Base-by-base conservation (phyloP, 2,797 vertebrate species). In the Parauchenoglanis punctatus region DNA sequence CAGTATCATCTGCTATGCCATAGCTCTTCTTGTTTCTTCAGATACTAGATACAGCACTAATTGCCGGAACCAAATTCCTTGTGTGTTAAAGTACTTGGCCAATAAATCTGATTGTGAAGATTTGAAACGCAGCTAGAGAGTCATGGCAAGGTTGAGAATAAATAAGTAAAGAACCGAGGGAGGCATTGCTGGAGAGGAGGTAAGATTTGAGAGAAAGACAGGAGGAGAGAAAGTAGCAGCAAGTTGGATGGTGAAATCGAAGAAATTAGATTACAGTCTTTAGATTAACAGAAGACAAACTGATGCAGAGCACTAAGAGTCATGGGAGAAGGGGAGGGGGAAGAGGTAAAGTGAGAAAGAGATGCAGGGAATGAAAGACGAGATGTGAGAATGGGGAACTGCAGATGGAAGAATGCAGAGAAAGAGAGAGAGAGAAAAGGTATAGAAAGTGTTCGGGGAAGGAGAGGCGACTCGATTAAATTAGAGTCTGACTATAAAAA, bases 181-280 rank as follows among this genome's bases (percentile, higher is more conserved):
- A 81, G 35, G 35, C 78, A 44, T 40, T 46, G 61, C 59, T 20
- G 61, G 46, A n/a, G 46, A 67, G 31, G 44, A 52, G 44, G n/a
- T 31, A 10, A 67, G 44, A 52, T 12, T 81, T 20, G 7, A 7
- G 35, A 44, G 78, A 61, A 61, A 61, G 78, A n/a, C 35, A 13
- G 35, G 81, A 20, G 17, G 25, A 83, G 61, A 83, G 61, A 52
- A 52, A 31, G 25, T 28, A 82, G 59, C 59, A 18, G 59, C 12
- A 2, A 46, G 40, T 12, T 17, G 59, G 80, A 65, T 31, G n/a
- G 61, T 52, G 81, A 52, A 67, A 83, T 3, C 2, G 8, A 65
- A 67, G 44, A 61, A 83, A 83, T 83, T 83, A 83, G 81, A 65
- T 82, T 82, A 49, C 40, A 65, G 80, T 59, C 15, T 49, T 82